phyloP scores from a whole-genome alignment of 2,888 invertebrate species.

The Oxystoma pomonae region DNA sequence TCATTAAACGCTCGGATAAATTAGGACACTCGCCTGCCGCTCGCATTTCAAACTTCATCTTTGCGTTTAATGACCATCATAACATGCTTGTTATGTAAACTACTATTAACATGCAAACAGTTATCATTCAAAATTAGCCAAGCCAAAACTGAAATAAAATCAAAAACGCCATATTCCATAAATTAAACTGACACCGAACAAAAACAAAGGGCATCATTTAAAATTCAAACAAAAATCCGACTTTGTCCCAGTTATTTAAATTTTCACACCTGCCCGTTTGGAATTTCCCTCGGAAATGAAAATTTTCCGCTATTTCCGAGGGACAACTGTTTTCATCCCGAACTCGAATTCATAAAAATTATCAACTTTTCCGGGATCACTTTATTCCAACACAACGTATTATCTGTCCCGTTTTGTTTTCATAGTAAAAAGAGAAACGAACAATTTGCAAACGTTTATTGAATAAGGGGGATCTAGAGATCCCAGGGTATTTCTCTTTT shows the following conservation, averaged over 20 bases:
- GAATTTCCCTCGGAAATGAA: neutral
- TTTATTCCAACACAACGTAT: neutral
- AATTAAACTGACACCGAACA: neutral
- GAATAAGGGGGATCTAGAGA: no score
- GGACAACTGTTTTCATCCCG: neutral
- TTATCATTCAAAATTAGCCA: no score
- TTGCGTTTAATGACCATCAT: no score
- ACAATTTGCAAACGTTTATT: no score
- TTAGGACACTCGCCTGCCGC: no score
- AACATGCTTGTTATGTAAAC: no score
- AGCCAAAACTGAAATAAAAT: neutral
- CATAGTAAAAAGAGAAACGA: no score
- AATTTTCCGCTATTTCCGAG: neutral
- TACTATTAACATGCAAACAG: no score
- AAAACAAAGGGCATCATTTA: neutral
- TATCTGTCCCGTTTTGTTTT: no score
- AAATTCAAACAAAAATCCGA: neutral
- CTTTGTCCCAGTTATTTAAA: neutral
- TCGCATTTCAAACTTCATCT: no score
- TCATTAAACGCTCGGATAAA: no score
- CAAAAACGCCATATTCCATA: neutral
- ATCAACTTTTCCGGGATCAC: neutral
- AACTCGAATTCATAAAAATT: neutral
- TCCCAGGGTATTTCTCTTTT: no score
- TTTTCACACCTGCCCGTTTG: neutral